Evolutionary conservation across 2,888 invertebrate genomes (phyloP), one percentile per base, ranked within the genome.

Genomic region (Lasioglossum villosulum): DNA sequence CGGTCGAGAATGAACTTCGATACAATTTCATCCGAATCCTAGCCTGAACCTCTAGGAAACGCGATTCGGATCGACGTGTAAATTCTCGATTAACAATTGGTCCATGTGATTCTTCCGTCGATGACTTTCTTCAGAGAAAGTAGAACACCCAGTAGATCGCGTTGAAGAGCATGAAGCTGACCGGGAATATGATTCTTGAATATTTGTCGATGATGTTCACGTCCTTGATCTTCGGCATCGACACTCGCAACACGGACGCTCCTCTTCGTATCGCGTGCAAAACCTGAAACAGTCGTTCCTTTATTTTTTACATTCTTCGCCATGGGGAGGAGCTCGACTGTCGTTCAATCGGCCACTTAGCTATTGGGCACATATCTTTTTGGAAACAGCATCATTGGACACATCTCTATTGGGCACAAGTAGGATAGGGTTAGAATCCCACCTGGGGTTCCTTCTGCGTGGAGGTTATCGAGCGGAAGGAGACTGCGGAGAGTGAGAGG

Each of bases 191-290:
- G 93, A 99, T 97, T 91, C 99, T 96, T 56, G 99, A 99, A 95
- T 99, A 99, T 93, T 99, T 99, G 96, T 99, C 99, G 93, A 99
- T 99, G 90, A 99, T 97, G 95, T 99, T 99, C 86, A 99, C 99
- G 95, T 99, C 99, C 93, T 99, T 98, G 91, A 99, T 99, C 95
- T 97, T 98, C n/a, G 99, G 99, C 96, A 99, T 97, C 52, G 98
- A 98, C n/a, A 97, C 97, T 94, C 97, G 97, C 91, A 98, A 95
- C 52, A 97, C 98, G n/a, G 97, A 97, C 4, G 98, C 98, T 73
- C 98, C 98, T 91, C 97, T 97, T 75, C 97, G 97, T 27, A 98
- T 96, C 23, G 98, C 98, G 94, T 98, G 97, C 87, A 98, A 96
- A 95, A 98, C 96, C 95, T 97, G 96, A 1, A 96, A 95, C 12